phyloP scores from a whole-genome alignment of 2,113 vertebrate genomes.

The Ceratotherium simum region DNA sequence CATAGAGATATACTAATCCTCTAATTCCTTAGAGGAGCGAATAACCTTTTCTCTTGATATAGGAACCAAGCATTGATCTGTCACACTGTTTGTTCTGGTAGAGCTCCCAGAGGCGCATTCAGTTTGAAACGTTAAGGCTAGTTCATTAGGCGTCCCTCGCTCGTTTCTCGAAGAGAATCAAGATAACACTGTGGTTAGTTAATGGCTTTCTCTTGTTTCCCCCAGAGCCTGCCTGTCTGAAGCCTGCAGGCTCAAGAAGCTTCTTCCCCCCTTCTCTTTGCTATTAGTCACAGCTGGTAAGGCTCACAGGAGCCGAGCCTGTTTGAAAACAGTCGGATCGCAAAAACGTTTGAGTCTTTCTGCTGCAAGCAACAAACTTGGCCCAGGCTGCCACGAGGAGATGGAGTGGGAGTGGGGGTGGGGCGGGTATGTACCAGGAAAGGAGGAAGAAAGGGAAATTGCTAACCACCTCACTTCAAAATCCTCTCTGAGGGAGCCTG shows the following conservation, averaged over 20 bases:
- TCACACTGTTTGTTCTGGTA: conserved; percentile 96
- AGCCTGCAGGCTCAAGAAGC: conserved; percentile 92
- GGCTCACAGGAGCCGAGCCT: conserved; percentile 83
- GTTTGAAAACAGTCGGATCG: conserved; percentile 86
- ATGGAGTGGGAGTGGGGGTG: neutral
- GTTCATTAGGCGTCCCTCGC: conserved; percentile 97
- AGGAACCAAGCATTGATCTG: conserved; percentile 97
- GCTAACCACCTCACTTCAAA: neutral
- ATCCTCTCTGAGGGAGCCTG: neutral
- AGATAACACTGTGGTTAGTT: conserved; percentile 99
- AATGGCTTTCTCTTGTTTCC: conserved; percentile 99
- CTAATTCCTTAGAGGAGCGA: conserved; percentile 93
- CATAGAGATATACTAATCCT: conserved; percentile 87
- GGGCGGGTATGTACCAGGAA: neutral
- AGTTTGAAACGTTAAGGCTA: conserved; percentile 92
- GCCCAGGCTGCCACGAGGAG: neutral
- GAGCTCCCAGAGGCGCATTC: conserved; percentile 93
- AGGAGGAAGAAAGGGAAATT: neutral
- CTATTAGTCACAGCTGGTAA: conserved; percentile 91
- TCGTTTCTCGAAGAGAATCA: conserved; percentile 96
- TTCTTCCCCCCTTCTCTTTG: conserved; percentile 86
- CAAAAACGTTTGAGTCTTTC: conserved; percentile 72
- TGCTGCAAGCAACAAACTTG: conserved; percentile 70
- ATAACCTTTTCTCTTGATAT: conserved; percentile 98
- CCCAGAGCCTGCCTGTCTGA: conserved; percentile 96